Conservation (phyloP, 1,140 invertebrate species). For the Drosophila rufa region DNA sequence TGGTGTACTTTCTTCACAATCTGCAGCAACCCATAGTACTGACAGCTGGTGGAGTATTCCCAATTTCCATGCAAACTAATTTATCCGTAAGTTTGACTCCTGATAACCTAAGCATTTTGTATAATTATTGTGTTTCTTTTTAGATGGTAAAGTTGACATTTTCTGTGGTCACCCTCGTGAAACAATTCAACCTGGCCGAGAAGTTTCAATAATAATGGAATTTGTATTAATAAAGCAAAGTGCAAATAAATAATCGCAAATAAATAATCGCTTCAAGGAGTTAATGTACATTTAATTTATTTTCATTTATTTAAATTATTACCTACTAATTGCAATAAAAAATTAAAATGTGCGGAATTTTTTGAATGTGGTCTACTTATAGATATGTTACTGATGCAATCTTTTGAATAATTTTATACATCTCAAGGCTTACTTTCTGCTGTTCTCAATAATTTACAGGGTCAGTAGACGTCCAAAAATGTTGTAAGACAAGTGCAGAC, state of each 20-base stretch:
- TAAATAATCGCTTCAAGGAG: too few species aligned
- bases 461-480: neutral
- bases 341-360: too few species aligned
- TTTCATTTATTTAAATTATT: too few species aligned
- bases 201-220: slow-evolving; percentile 38
- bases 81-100: slow-evolving; percentile 40
- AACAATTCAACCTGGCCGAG: slow-evolving; percentile 63
- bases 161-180: slow-evolving; percentile 52
- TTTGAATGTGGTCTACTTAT: too few species aligned
- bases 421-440: too few species aligned
- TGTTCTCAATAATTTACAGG: neutral
- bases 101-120: neutral
- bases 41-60: slow-evolving; percentile 55
- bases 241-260: too few species aligned
- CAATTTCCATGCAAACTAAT: slow-evolving; percentile 57
- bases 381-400: too few species aligned
- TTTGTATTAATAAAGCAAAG: too few species aligned
- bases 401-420: too few species aligned
- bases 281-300: too few species aligned
- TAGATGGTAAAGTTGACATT: slow-evolving; percentile 63
- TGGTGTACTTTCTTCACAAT: slow-evolving; percentile 59
- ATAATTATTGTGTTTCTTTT: neutral
- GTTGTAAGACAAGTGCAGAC: neutral
- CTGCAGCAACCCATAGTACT: slow-evolving; percentile 58
- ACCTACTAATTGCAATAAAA: too few species aligned